These are phyloP conservation scores for Eulemur albifrons DNA, from an alignment of 2,797 vertebrate genomes.

Conservation along the genomic window DNA sequence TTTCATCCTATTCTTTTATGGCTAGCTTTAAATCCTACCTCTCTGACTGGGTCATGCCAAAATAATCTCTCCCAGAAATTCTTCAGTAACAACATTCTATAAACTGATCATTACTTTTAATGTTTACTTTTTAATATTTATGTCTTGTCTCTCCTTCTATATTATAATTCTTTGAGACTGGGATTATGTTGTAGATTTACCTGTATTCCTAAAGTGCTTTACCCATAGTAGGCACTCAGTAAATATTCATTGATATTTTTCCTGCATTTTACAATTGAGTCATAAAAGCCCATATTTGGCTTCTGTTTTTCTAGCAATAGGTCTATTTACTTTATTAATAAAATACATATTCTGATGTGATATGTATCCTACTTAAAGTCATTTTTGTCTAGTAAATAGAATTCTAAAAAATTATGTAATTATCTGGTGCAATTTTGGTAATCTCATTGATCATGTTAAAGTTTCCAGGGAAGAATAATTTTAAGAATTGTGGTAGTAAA, in stretches of 20 bases:
- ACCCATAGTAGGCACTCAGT: background rate
- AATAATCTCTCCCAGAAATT: background rate
- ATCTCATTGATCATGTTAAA: background rate
- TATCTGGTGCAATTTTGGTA: background rate
- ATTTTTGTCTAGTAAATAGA: constrained; percentile 9
- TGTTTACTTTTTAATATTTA: background rate
- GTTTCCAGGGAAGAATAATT: background rate
- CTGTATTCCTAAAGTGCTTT: background rate
- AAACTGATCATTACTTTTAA: background rate
- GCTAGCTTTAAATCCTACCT: background rate
- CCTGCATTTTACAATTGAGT: background rate
- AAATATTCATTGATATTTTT: background rate
- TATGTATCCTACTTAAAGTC: background rate
- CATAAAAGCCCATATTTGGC: background rate
- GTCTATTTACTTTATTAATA: background rate
- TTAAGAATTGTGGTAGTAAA: background rate
- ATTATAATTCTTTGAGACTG: background rate
- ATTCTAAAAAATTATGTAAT: background rate
- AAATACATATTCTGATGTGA: background rate
- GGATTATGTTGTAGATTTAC: background rate
- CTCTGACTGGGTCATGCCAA: background rate
- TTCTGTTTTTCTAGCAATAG: constrained; percentile 16
- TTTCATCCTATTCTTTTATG: background rate
- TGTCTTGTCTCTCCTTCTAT: background rate
- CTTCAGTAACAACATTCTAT: background rate